Conservation (phyloP, 2,888 invertebrate genomes). For the Notodonta ziczac region DNA sequence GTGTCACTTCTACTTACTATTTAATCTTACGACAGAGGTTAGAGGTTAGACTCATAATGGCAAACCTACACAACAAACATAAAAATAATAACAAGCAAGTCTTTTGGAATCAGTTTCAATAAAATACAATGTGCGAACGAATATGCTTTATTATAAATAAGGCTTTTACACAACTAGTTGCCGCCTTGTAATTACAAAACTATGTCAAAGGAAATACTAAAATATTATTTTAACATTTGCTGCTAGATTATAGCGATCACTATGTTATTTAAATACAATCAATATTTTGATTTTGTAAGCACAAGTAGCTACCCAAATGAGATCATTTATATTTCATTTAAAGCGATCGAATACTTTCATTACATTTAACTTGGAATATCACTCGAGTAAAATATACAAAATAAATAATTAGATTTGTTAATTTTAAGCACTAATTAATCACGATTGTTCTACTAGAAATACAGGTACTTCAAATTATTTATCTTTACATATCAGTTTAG, state of each 20-base stretch:
- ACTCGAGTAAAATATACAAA: constrained; percentile 54
- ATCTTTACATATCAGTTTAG: neutral
- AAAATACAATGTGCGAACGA: constrained; percentile 77
- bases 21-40: neutral
- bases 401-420: constrained; percentile 51
- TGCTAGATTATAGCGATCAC: constrained; percentile 41
- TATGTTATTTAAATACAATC: constrained; percentile 51
- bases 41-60: constrained; percentile 63
- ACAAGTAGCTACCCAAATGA: constrained; percentile 50
- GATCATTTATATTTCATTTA: constrained; percentile 48
- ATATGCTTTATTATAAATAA: constrained; percentile 82
- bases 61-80: constrained; percentile 82
- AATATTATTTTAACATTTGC: constrained; percentile 42
- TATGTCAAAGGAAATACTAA: constrained; percentile 53
- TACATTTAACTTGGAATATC: constrained; percentile 47
- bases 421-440: constrained; percentile 40
- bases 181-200: constrained; percentile 70
- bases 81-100: constrained; percentile 61
- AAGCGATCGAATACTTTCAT: constrained; percentile 28
- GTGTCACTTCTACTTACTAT: neutral
- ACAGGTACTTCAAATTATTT: constrained; percentile 29
- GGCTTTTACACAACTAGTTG: constrained; percentile 72
- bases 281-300: constrained; percentile 31
- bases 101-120: constrained; percentile 60
- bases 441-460: constrained; percentile 25